A percentile compares a stretch with the other conserved stretches of the same genome.
These are phyloP conservation scores for Calyptommatus sinebrachiatus DNA, from an alignment of 2,113 vertebrate species.

Conservation along the genomic window DNA sequence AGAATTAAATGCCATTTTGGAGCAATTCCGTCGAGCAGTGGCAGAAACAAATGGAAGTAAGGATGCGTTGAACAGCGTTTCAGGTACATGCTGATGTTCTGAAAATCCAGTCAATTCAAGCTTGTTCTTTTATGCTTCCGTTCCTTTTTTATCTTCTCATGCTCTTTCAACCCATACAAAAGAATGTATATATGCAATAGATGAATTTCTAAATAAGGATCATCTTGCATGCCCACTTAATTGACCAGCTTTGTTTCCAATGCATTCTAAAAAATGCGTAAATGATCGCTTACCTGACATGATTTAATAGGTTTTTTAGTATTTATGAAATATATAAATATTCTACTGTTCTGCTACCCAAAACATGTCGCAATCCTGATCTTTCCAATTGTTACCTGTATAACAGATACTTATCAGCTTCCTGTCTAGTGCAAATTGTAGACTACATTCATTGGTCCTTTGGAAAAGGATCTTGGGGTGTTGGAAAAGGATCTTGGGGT, in stretches of 20 bases:
- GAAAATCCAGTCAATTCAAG: not conserved
- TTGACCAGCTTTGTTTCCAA: not conserved
- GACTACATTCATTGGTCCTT: too few relatives aligned
- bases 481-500: too few relatives aligned
- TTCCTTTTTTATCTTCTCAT: not conserved
- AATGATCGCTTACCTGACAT: not conserved
- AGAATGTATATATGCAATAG: not conserved
- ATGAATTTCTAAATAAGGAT: not conserved
- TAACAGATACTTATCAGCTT: too few relatives aligned
- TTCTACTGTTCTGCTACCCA: not conserved
- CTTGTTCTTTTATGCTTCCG: not conserved
- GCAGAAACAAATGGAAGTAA: constrained; percentile 91
- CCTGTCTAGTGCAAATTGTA: too few relatives aligned
- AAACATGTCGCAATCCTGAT: too few relatives aligned
- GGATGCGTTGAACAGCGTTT: constrained; percentile 85
- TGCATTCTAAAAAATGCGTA: too few relatives aligned
- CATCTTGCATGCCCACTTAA: not conserved
- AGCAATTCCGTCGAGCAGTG: constrained; percentile 89
- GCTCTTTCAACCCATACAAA: too few relatives aligned
- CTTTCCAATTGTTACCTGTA: too few relatives aligned
- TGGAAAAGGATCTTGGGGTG: too few relatives aligned
- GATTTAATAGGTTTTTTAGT: too few relatives aligned
- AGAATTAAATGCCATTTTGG: constrained; percentile 89
- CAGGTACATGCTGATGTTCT: constrained; percentile 71
- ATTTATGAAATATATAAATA: not conserved